Evolutionary conservation across 2,888 invertebrate genomes (phyloP).

Genomic region (Caenorhabditis wallacei): DNA sequence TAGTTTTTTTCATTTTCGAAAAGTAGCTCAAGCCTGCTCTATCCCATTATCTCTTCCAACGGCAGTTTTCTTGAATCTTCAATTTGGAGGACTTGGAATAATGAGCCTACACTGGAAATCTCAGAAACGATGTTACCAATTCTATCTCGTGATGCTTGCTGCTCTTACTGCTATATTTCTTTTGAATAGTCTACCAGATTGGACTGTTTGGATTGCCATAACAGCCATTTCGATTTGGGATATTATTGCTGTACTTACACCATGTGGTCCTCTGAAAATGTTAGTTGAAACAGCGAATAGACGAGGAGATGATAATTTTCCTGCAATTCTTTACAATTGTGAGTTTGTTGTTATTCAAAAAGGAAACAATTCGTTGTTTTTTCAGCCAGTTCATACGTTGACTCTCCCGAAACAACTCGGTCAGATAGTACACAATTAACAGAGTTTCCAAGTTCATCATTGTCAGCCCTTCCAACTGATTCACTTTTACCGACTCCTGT

Average conservation of each 20-base stretch:
- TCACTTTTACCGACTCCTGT: slow-evolving; percentile 3
- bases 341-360: slow-evolving; percentile 1
- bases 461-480: neutral
- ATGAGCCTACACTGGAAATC: slow-evolving; percentile 51
- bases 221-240: slow-evolving; percentile 44
- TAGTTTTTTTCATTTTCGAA: slow-evolving; percentile 21
- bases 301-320: slow-evolving; percentile 50
- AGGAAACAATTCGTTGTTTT: neutral
- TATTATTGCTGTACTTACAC: slow-evolving; percentile 53
- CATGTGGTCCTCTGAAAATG: slow-evolving; percentile 53
- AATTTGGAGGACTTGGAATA: slow-evolving; percentile 55
- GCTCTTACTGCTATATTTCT: slow-evolving; percentile 50
- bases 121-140: slow-evolving; percentile 29
- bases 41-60: slow-evolving; percentile 45
- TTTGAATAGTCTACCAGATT: slow-evolving; percentile 43
- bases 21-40: neutral
- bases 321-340: slow-evolving; percentile 50
- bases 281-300: slow-evolving; percentile 45
- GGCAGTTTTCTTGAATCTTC: slow-evolving; percentile 18
- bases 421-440: slow-evolving; percentile 40
- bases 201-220: slow-evolving; percentile 57
- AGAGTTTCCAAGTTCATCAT: slow-evolving; percentile 13
- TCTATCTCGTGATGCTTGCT: slow-evolving; percentile 53
- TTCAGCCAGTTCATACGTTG: slow-evolving; percentile 51
- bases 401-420: slow-evolving; percentile 19